Base-by-base conservation (phyloP, 2,888 invertebrate species). In the Sinelater perroti region DNA sequence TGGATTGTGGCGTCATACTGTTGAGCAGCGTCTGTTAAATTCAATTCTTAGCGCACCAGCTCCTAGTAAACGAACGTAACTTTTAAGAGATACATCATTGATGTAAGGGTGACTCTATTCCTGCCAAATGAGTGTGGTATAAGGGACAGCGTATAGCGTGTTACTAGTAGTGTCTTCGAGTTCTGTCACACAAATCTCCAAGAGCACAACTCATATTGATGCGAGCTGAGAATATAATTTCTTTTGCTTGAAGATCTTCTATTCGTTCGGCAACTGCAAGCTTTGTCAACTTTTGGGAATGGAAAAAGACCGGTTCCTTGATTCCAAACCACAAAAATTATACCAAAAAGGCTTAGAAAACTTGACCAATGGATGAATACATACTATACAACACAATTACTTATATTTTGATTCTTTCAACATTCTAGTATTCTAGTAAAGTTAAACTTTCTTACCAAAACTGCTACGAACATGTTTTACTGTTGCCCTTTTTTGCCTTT, bases 51-150 rank as follows among this genome's bases (percentile, higher is more conserved):
- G 80, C 1, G 91, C 90, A 65, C 94, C 91, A 0, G 95, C 95
- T 0, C 96, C 96, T 20, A 87, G 84, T 45, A 91, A 86, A 66
- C 88, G 85, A 0, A 91, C 91, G 49, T 89, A 87, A 3, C 88
- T 89, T 44, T 85, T 85, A 31, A 89, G 78, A 5, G 87, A 88
- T 1, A 88, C 85, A 72, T 96, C 95, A 73, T 97, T 95, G 10
- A 91, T 89, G 73, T 97, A 97, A 0, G 97, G 97, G 78, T 97
- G 97, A 49, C 91, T 90, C 66, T 94, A 95, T 79, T 97, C 97
- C 71, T 95, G 95, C 95, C 88, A n/a, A 95, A 87, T 1, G 93
- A 93, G 68, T 90, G 91, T 0, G 94, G 93, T 3, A 86, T 82
- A 65, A 81, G 83, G 4, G 82, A 85, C 31, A 83, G 80, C 7